Base-by-base conservation (phyloP, 2,113 vertebrate species). In the Myotis brandtii region DNA sequence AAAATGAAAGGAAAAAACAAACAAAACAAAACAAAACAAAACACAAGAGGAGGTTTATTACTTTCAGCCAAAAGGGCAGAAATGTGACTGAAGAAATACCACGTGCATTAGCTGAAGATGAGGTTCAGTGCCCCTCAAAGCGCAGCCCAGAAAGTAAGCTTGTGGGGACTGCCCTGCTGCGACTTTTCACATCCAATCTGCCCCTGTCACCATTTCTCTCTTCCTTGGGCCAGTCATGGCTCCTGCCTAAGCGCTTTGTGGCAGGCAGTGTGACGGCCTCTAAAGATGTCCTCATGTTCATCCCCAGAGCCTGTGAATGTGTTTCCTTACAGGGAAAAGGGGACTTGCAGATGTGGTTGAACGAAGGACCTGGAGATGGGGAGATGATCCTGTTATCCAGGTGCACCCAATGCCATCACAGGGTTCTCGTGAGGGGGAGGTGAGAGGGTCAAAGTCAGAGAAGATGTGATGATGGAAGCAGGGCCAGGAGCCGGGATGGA, bases 111-210 rank as follows among this genome's bases (percentile, higher is more conserved):
- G 69, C 81, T 77, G 54, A 59, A 3, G 66, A 34, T 9, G 64
- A n/a, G 48, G 70, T 14, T 46, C 2, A 64, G 86, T 2, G 16
- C 17, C 46, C 30, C 48, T 54, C 34, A 13, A 27, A 59, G 56
- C 12, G 3, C 2, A 14, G 14, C 16, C 69, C 17, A 2, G 89
- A 59, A 25, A 21, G 50, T 2, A 23, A 84, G 46, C 23, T 70
- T 1, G 0, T 2, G 3, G 37, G 9, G n/a, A 11, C 9, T 2
- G 6, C 13, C 21, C 70, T 5, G 9, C 18, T 21, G 43, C 27
- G 30, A 16, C 21, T 2, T 27, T 10, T 52, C 21, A 7, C 12
- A 16, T 5, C 3, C 37, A 27, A 0, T 18, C 27, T 14, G 50
- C n/a, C 37, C 3, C 34, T 1, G 1, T 46, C 50, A 21, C 40